phyloP scores from a whole-genome alignment of 2,113 vertebrate genomes.

The Prunella himalayana region DNA sequence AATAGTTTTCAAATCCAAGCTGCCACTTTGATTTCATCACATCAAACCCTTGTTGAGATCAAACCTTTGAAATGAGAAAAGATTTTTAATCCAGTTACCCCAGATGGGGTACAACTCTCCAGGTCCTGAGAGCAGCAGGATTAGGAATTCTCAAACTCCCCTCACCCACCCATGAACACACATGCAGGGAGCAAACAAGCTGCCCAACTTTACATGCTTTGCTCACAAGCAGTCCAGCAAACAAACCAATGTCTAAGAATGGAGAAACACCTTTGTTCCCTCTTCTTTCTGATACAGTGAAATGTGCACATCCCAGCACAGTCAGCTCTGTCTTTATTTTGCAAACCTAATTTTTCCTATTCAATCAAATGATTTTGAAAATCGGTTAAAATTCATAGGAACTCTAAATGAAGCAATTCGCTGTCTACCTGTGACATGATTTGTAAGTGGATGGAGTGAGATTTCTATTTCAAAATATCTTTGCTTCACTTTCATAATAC shows the following conservation, averaged over 20 bases:
- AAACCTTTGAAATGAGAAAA: constrained; percentile 95
- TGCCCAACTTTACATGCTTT: constrained; percentile 41
- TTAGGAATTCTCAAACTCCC: constrained; percentile 82
- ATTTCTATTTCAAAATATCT: background rate
- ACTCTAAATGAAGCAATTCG: background rate
- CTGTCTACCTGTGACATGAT: background rate
- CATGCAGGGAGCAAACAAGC: background rate
- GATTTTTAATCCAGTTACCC: constrained; percentile 93
- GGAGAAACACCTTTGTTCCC: background rate
- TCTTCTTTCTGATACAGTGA: background rate
- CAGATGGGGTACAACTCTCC: constrained; percentile 79
- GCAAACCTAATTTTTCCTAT: background rate
- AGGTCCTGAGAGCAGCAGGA: constrained; percentile 81
- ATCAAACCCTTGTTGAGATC: constrained; percentile 91
- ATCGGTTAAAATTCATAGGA: background rate
- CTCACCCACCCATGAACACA: background rate
- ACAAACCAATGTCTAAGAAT: background rate
- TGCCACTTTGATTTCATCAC: constrained; percentile 99
- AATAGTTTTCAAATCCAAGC: constrained; percentile 86
- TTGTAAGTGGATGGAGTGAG: background rate
- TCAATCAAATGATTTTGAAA: background rate
- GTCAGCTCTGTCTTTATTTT: background rate
- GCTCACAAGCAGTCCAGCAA: constrained; percentile 21
- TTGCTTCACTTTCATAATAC: background rate
- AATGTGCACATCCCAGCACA: background rate